Evolutionary conservation across 1,140 invertebrate genomes (phyloP).

Genomic region (Zaprionus taronus): DNA sequence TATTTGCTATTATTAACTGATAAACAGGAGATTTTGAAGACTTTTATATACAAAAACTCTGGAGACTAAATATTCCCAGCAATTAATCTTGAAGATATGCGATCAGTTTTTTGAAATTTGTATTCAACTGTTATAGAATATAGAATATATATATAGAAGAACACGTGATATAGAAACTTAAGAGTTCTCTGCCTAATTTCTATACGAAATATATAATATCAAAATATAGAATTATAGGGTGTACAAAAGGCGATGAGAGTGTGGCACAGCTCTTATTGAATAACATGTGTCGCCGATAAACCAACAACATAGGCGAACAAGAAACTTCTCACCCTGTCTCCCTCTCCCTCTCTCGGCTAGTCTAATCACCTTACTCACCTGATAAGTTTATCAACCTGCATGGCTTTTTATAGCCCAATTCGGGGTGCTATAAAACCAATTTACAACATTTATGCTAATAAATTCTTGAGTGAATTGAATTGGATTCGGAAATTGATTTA

Average conservation of each 20-base stretch:
- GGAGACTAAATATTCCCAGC: too few relatives aligned
- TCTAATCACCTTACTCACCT: not conserved
- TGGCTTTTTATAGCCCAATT: slow-evolving; percentile 32
- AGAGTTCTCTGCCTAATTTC: not conserved
- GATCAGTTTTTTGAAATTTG: too few relatives aligned
- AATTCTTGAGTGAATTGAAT: slow-evolving; percentile 46
- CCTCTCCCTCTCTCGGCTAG: not conserved
- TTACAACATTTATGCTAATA: slow-evolving; percentile 68
- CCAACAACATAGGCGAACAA: not conserved
- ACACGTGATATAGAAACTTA: too few relatives aligned
- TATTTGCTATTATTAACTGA: too few relatives aligned
- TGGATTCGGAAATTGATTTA: slow-evolving; percentile 19
- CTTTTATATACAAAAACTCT: too few relatives aligned
- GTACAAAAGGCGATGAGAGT: not conserved
- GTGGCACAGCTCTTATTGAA: not conserved
- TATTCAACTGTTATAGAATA: too few relatives aligned
- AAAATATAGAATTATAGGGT: not conserved
- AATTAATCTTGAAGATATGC: not conserved
- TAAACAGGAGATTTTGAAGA: too few relatives aligned
- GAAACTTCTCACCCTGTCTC: too few relatives aligned
- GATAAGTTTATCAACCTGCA: slow-evolving; percentile 38
- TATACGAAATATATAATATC: not conserved
- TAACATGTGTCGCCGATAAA: slow-evolving; percentile 23
- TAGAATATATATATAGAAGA: too few relatives aligned
- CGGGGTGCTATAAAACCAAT: slow-evolving; percentile 55